A percentile compares a stretch with the other conserved stretches of the same genome.
Conservation (phyloP, 2,113 vertebrate genomes). For the Athene noctua region DNA sequence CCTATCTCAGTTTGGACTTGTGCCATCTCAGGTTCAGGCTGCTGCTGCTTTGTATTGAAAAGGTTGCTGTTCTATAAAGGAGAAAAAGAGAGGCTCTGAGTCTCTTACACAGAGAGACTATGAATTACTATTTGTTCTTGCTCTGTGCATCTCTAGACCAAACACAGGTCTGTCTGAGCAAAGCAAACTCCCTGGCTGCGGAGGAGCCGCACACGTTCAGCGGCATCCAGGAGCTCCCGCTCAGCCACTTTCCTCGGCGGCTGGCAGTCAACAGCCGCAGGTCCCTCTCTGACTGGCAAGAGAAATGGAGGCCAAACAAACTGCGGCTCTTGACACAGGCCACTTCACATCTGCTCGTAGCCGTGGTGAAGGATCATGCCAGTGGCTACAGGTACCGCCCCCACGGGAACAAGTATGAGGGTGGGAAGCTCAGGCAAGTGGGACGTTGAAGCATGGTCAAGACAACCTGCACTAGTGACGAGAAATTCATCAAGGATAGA, state of each 20-base stretch:
- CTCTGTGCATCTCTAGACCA: not conserved
- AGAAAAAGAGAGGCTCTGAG: not conserved
- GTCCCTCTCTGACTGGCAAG: too few relatives aligned
- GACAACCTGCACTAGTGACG: too few relatives aligned
- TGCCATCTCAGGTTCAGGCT: slow-evolving; percentile 72
- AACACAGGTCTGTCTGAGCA: not conserved
- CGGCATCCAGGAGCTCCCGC: slow-evolving; percentile 86
- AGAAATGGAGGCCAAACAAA: too few relatives aligned
- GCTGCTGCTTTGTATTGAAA: slow-evolving; percentile 73
- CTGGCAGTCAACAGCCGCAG: too few relatives aligned
- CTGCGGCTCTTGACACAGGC: not conserved
- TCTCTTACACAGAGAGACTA: not conserved
- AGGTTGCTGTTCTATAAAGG: slow-evolving; percentile 70
- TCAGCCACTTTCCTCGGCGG: slow-evolving; percentile 79
- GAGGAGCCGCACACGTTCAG: slow-evolving; percentile 80
- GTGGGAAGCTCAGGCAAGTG: too few relatives aligned
- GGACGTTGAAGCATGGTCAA: too few relatives aligned
- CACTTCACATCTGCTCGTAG: too few relatives aligned
- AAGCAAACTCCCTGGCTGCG: slow-evolving; percentile 79
- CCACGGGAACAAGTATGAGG: too few relatives aligned
- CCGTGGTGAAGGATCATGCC: not conserved
- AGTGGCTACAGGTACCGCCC: too few relatives aligned
- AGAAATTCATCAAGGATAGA: too few relatives aligned
- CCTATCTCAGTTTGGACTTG: slow-evolving; percentile 75
- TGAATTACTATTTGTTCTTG: not conserved